A percentile compares a stretch with the other conserved stretches of the same genome.
These are phyloP conservation scores for Gonatopus flavifemur DNA, from an alignment of 1,140 invertebrate species.

Conservation along the genomic window DNA sequence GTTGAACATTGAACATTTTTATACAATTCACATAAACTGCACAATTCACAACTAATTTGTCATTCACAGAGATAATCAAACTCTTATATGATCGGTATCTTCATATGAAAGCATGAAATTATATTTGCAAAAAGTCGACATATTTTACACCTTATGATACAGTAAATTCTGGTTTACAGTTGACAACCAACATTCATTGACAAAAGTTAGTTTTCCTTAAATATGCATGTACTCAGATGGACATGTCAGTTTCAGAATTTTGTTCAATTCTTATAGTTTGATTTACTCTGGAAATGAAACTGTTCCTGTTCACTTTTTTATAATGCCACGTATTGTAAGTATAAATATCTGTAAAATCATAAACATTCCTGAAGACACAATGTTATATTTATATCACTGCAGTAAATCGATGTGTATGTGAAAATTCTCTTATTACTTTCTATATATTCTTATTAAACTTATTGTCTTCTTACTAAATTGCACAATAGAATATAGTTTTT, in stretches of 20 bases:
- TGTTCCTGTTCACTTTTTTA: constrained; percentile 5
- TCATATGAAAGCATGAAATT: too few relatives aligned
- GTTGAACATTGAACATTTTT: constrained; percentile 26
- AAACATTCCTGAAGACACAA: constrained; percentile 22
- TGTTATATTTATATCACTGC: constrained; percentile 5
- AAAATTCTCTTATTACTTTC: constrained; percentile 10
- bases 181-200: too few relatives aligned
- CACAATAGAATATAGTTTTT: constrained; percentile 18
- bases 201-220: too few relatives aligned
- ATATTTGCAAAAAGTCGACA: too few relatives aligned
- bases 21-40: constrained; percentile 12
- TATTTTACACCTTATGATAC: too few relatives aligned
- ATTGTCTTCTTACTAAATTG: constrained; percentile 30
- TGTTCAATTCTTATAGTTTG: too few relatives aligned
- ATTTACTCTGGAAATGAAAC: too few relatives aligned
- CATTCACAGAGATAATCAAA: too few relatives aligned
- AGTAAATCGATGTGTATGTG: constrained; percentile 15
- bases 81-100: too few relatives aligned
- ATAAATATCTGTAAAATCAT: constrained; percentile 9
- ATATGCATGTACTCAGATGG: too few relatives aligned
- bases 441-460: constrained; percentile 21
- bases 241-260: too few relatives aligned
- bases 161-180: too few relatives aligned
- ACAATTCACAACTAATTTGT: constrained; percentile 16
- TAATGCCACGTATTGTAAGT: constrained; percentile 21